phyloP scores from a whole-genome alignment of 2,888 invertebrate genomes.

The Mesorhabditis spiculigera region DNA sequence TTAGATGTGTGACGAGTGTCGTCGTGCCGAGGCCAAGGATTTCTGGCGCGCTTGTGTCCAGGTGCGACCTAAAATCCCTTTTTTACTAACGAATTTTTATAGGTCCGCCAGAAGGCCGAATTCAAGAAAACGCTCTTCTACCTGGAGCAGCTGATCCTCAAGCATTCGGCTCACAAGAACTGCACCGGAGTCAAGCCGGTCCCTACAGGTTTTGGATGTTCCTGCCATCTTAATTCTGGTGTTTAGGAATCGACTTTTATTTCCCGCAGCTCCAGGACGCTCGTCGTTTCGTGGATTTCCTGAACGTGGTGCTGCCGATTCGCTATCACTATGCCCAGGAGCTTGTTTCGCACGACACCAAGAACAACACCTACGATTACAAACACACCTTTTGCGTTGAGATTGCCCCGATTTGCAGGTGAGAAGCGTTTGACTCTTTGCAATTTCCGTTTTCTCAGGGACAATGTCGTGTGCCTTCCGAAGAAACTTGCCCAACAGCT shows the following conservation, averaged over 20 bases:
- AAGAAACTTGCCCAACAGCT: conserved; percentile 48
- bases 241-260: conserved; percentile 83
- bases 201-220: conserved; percentile 21
- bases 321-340: conserved; percentile 79
- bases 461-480: conserved; percentile 51
- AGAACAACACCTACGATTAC: conserved; percentile 92
- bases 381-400: conserved; percentile 87
- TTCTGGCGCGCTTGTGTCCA: conserved; percentile 85
- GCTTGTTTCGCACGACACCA: conserved; percentile 78
- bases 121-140: conserved; percentile 97
- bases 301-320: conserved; percentile 79
- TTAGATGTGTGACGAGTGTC: conserved; percentile 94
- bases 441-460: conserved; percentile 21
- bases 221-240: not conserved
- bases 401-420: conserved; percentile 88
- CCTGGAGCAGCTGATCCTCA: conserved; percentile 90
- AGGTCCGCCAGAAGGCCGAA: conserved; percentile 68
- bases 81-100: conserved; percentile 12
- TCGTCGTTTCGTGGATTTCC: conserved; percentile 89
- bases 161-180: conserved; percentile 69
- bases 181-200: conserved; percentile 53
- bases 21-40: conserved; percentile 91
- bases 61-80: conserved; percentile 19
- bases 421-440: conserved; percentile 8
- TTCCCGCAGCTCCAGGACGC: conserved; percentile 76